Conservation (phyloP, 2,113 vertebrate species). For the Murina feae region DNA sequence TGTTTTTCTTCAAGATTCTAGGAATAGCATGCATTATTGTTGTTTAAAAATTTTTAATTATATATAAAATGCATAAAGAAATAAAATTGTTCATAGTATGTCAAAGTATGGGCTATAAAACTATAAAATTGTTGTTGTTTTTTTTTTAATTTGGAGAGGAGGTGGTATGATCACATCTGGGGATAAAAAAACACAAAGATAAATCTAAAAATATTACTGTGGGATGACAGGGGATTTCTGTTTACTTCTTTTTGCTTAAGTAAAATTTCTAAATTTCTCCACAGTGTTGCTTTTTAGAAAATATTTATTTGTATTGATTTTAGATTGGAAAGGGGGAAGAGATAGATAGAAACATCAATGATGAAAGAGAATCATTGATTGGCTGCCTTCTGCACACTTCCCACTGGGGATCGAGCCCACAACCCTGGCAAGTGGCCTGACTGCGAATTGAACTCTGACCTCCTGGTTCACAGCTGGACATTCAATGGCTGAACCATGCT, state of each 20-base stretch:
- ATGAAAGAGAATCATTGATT: no score
- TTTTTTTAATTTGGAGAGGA: not conserved
- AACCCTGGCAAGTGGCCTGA: no score
- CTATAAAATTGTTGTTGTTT: not conserved
- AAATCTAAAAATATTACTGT: not conserved
- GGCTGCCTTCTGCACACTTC: no score
- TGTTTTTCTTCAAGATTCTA: not conserved
- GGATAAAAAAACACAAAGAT: not conserved
- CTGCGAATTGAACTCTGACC: no score
- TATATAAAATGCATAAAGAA: not conserved
- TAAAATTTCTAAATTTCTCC: not conserved
- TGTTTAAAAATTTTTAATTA: not conserved
- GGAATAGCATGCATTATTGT: not conserved
- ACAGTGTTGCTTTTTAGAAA: not conserved
- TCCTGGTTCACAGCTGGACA: no score
- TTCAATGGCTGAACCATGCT: no score
- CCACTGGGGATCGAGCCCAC: no score
- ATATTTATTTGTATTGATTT: no score
- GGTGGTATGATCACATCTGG: not conserved
- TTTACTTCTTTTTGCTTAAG: not conserved
- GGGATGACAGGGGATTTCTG: no score
- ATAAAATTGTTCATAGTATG: not conserved
- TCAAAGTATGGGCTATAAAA: not conserved
- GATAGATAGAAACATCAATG: no score
- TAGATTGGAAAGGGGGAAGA: no score